A percentile compares a stretch with the other conserved stretches of the same genome.
phyloP scores from a whole-genome alignment of 1,140 invertebrate species.

The Drosophila bifasciata region DNA sequence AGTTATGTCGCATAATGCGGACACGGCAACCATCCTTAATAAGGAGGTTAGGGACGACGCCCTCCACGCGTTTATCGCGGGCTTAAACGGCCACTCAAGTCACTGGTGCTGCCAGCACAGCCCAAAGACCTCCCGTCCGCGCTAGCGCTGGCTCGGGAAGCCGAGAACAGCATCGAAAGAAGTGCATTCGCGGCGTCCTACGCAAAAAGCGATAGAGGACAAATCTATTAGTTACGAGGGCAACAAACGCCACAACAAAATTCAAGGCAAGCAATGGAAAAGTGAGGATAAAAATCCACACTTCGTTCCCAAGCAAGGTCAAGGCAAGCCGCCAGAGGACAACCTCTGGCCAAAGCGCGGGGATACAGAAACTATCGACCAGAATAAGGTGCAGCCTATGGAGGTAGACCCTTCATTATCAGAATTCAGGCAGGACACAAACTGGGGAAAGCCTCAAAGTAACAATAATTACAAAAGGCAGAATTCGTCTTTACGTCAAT shows the following conservation, averaged over 20 bases:
- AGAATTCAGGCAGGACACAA: neutral
- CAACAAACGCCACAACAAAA: no score
- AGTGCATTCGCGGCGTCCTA: no score
- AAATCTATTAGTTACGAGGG: no score
- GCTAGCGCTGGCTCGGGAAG: constrained; percentile 10
- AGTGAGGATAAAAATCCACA: no score
- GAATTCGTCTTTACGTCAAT: neutral
- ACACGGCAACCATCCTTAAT: constrained; percentile 12
- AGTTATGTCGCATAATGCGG: constrained; percentile 20
- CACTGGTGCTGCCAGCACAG: constrained; percentile 15
- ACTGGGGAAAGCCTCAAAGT: no score
- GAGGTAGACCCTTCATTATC: neutral
- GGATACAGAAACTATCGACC: no score
- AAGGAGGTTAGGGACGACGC: constrained; percentile 5
- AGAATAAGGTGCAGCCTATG: neutral
- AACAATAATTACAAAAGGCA: no score
- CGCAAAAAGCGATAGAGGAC: no score
- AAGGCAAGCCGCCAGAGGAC: no score
- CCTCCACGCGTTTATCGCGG: constrained; percentile 1
- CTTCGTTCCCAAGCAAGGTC: no score
- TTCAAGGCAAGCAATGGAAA: no score
- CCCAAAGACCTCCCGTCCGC: constrained; percentile 3
- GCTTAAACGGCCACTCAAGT: neutral
- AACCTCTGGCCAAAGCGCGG: no score
- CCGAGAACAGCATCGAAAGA: neutral